phyloP scores from a whole-genome alignment of 1,140 invertebrate species.

The Fopius arisanus region DNA sequence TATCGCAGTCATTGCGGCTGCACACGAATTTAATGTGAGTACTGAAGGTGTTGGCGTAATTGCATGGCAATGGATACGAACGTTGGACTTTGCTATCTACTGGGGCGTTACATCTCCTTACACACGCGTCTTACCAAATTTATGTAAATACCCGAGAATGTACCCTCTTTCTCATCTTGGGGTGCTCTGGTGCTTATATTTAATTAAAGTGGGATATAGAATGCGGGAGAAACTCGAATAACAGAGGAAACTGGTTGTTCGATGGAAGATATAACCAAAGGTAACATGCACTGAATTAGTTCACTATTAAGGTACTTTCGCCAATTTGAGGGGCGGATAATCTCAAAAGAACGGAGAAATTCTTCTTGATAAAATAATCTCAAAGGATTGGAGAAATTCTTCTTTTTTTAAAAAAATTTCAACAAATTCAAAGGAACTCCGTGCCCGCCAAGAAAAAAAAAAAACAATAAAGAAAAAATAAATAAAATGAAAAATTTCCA shows the following conservation, averaged over 20 bases:
- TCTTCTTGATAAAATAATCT: too few relatives aligned
- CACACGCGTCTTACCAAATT: not conserved
- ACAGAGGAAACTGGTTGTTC: not conserved
- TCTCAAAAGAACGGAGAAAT: too few relatives aligned
- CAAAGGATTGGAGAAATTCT: too few relatives aligned
- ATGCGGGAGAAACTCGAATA: slow-evolving; percentile 17
- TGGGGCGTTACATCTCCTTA: slow-evolving; percentile 11
- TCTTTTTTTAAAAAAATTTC: too few relatives aligned
- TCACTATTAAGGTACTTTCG: slow-evolving; percentile 41
- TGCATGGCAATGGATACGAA: slow-evolving; percentile 34
- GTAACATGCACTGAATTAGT: slow-evolving; percentile 19
- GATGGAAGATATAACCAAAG: not conserved
- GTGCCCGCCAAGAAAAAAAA: too few relatives aligned
- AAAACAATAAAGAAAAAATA: too few relatives aligned
- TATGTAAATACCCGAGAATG: slow-evolving; percentile 1
- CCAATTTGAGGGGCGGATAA: slow-evolving; percentile 1
- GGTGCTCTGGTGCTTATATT: slow-evolving; percentile 54
- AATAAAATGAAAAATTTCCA: too few relatives aligned
- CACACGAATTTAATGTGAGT: slow-evolving; percentile 31
- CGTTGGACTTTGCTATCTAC: slow-evolving; percentile 10
- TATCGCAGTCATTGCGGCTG: slow-evolving; percentile 1
- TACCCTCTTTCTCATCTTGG: slow-evolving; percentile 33
- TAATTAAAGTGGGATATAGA: slow-evolving; percentile 51
- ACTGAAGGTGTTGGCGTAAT: slow-evolving; percentile 33
- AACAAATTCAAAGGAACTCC: too few relatives aligned